Evolutionary conservation across 2,797 vertebrate species (phyloP).

Genomic region (Argyrosomus regius): DNA sequence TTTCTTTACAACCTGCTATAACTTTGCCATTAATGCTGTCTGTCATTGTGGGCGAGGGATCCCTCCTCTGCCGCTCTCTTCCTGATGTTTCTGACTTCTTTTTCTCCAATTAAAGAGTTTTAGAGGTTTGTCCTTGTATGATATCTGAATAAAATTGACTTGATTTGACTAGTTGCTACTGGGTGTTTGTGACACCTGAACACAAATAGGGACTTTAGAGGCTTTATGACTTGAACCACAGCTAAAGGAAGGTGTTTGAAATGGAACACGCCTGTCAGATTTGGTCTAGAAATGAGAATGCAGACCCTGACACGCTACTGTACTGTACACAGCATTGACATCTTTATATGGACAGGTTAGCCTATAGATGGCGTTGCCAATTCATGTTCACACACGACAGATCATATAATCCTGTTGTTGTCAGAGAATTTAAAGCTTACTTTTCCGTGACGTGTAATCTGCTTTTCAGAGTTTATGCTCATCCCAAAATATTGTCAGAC

Average conservation of each 20-base stretch:
- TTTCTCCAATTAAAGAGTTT: no score
- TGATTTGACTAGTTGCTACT: background rate
- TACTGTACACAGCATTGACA: background rate
- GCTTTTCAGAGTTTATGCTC: constrained; percentile 36
- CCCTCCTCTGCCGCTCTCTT: no score
- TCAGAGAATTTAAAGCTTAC: constrained; percentile 28
- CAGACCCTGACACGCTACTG: background rate
- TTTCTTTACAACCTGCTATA: no score
- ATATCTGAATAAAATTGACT: background rate
- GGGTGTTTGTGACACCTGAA: background rate
- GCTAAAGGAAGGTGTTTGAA: constrained; percentile 2
- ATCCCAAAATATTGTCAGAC: constrained; percentile 23
- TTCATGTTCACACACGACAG: constrained; percentile 25
- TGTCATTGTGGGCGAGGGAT: no score
- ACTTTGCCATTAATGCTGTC: no score
- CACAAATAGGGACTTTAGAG: background rate
- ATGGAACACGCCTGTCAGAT: constrained; percentile 16
- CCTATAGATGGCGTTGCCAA: background rate
- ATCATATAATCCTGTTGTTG: constrained; percentile 34
- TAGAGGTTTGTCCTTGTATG: no score
- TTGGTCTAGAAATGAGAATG: background rate
- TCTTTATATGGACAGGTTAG: background rate
- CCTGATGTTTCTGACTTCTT: no score
- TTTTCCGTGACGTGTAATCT: constrained; percentile 47
- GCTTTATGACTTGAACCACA: background rate